Evolutionary conservation across 2,113 vertebrate genomes (phyloP).

Genomic region (Carassius carassius): DNA sequence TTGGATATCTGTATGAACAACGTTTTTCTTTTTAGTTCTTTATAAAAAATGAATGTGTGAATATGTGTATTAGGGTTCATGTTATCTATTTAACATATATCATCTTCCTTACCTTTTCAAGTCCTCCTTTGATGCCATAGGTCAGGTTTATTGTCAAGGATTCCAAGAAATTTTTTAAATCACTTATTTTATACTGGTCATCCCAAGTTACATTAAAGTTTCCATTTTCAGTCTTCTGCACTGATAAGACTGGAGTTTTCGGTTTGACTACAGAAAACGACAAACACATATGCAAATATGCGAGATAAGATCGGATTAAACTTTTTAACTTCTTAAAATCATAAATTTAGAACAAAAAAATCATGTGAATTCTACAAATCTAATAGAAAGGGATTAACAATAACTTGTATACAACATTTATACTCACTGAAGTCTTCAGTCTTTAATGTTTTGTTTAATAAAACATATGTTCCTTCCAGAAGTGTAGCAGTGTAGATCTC

Average conservation of each 20-base stretch:
- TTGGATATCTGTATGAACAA: conserved; percentile 18
- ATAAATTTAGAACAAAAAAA: neutral
- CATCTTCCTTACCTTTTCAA: conserved; percentile 45
- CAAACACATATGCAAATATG: neutral
- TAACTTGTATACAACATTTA: neutral
- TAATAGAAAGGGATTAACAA: neutral
- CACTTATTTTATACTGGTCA: neutral
- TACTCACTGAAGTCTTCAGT: conserved; percentile 59
- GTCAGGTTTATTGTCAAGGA: neutral
- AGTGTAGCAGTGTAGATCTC: neutral
- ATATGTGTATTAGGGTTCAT: too few relatives aligned
- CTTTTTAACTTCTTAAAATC: neutral
- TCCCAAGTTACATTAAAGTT: conserved; percentile 60
- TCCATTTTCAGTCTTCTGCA: conserved; percentile 45
- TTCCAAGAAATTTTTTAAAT: fast-evolving
- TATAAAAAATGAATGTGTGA: too few relatives aligned
- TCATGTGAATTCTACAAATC: fast-evolving
- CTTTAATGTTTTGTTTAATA: neutral
- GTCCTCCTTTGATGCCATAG: conserved; percentile 60
- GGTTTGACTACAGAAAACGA: conserved; percentile 65
- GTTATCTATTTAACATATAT: neutral
- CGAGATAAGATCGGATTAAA: too few relatives aligned
- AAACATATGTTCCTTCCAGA: neutral
- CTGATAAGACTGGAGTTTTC: conserved; percentile 54
- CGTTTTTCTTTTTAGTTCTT: too few relatives aligned